Evolutionary conservation across 2,113 vertebrate species (phyloP).

Genomic region (Limnothrissa miodon): DNA sequence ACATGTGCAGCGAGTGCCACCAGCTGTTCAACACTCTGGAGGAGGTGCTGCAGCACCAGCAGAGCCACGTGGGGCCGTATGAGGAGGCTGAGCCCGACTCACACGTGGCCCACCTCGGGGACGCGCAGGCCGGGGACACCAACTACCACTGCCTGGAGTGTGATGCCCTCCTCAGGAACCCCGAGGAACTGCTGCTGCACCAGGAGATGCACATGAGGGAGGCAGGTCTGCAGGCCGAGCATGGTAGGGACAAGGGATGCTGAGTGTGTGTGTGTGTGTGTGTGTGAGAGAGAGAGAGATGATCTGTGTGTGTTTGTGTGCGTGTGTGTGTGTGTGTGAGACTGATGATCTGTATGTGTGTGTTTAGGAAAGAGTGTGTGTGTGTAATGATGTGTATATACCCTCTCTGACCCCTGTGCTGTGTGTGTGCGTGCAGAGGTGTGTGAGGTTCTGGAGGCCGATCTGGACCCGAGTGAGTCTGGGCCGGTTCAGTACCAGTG

Average conservation of each 20-base stretch:
- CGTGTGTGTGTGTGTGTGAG: background rate
- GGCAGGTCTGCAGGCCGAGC: constrained; percentile 64
- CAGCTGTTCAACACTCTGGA: constrained; percentile 83
- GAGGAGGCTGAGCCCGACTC: constrained; percentile 39
- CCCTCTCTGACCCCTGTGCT: constrained; percentile 4
- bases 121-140: constrained; percentile 55
- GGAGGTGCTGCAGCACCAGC: constrained; percentile 85
- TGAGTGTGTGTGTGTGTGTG: background rate
- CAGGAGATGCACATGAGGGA: constrained; percentile 85
- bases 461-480: constrained; percentile 29
- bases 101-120: constrained; percentile 29
- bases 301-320: background rate
- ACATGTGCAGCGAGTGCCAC: constrained; percentile 88
- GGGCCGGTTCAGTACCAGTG: constrained; percentile 86
- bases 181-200: constrained; percentile 81
- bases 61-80: constrained; percentile 70
- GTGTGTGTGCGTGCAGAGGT: constrained; percentile 52
- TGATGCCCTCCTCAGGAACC: constrained; percentile 76
- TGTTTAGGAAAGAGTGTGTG: background rate
- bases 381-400: background rate
- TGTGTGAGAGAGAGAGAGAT: background rate
- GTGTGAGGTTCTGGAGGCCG: constrained; percentile 64
- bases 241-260: constrained; percentile 49
- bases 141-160: constrained; percentile 88
- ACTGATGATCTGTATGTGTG: background rate